These are phyloP conservation scores for Aeoliscus strigatus DNA, from an alignment of 2,797 vertebrate genomes.

Conservation along the genomic window DNA sequence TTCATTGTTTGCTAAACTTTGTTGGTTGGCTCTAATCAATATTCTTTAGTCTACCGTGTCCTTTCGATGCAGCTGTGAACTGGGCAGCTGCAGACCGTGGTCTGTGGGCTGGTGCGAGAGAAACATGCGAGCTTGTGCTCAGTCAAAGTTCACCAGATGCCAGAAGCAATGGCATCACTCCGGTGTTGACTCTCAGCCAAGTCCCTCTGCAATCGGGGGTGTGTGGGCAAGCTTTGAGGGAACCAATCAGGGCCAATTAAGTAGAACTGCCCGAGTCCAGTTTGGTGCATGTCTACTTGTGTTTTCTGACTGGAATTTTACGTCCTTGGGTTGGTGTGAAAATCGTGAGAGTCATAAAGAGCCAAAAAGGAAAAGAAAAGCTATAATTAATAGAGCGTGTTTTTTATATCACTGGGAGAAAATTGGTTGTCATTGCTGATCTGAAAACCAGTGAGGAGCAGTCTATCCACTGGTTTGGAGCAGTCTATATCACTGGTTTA, in stretches of 20 bases:
- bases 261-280: slow-evolving; percentile 63
- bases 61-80: slow-evolving; percentile 22
- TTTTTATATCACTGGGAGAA: background rate
- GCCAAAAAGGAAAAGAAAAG: slow-evolving; percentile 9
- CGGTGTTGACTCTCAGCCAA: slow-evolving; percentile 60
- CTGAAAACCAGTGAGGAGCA: slow-evolving; percentile 2
- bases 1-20: background rate
- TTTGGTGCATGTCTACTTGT: slow-evolving; percentile 51
- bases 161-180: slow-evolving; percentile 72
- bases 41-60: background rate
- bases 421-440: slow-evolving; percentile 8
- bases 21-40: background rate
- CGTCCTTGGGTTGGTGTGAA: slow-evolving; percentile 9
- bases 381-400: background rate
- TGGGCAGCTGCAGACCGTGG: slow-evolving; percentile 25
- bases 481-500: too few relatives aligned
- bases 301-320: slow-evolving; percentile 23
- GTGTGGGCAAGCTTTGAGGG: slow-evolving; percentile 61
- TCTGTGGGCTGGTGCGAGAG: slow-evolving; percentile 48
- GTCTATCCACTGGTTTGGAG: background rate
- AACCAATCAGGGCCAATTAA: slow-evolving; percentile 69
- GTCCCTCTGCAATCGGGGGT: slow-evolving; percentile 59
- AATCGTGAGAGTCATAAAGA: slow-evolving; percentile 1
- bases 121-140: slow-evolving; percentile 51
- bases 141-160: slow-evolving; percentile 63